These are phyloP conservation scores for Dolichomitus sp. DNA, from an alignment of 2,888 invertebrate genomes.

Conservation along the genomic window DNA sequence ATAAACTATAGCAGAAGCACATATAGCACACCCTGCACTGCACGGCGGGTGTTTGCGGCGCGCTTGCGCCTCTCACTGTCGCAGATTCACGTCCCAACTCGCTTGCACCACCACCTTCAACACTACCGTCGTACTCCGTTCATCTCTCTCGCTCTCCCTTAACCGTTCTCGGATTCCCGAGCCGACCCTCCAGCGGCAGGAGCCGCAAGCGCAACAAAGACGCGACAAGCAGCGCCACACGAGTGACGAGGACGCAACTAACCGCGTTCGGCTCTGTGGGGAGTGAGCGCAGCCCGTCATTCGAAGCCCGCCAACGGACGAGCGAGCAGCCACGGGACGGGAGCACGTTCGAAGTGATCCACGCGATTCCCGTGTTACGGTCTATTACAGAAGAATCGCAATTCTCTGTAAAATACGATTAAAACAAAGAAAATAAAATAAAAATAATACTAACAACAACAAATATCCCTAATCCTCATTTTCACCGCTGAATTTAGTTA, in stretches of 20 bases:
- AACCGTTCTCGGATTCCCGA: constrained; percentile 24
- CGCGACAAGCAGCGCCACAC: constrained; percentile 61
- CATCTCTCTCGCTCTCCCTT: constrained; percentile 18
- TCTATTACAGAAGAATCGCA: constrained; percentile 28
- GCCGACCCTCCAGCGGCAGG: constrained; percentile 24
- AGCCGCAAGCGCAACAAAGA: constrained; percentile 53
- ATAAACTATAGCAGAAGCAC: constrained; percentile 12
- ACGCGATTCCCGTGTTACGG: constrained; percentile 63
- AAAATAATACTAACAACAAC: constrained; percentile 6
- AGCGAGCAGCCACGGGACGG: constrained; percentile 83
- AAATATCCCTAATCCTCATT: constrained; percentile 5
- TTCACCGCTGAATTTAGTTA: not conserved
- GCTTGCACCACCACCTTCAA: constrained; percentile 38
- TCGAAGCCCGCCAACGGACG: constrained; percentile 86
- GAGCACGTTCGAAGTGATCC: constrained; percentile 76
- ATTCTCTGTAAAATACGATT: constrained; percentile 70
- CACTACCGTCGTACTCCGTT: constrained; percentile 13
- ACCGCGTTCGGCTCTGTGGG: constrained; percentile 74
- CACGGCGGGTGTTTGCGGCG: constrained; percentile 53
- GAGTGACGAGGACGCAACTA: constrained; percentile 38
- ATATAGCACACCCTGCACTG: constrained; percentile 37
- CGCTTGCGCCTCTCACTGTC: constrained; percentile 64
- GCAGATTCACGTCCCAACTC: constrained; percentile 51
- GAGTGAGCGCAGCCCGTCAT: constrained; percentile 82
- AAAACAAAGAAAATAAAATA: constrained; percentile 50